phyloP scores from a whole-genome alignment of 37 sponge, comb jelly and placozoan genomes.

The Eunapius fragilis region DNA sequence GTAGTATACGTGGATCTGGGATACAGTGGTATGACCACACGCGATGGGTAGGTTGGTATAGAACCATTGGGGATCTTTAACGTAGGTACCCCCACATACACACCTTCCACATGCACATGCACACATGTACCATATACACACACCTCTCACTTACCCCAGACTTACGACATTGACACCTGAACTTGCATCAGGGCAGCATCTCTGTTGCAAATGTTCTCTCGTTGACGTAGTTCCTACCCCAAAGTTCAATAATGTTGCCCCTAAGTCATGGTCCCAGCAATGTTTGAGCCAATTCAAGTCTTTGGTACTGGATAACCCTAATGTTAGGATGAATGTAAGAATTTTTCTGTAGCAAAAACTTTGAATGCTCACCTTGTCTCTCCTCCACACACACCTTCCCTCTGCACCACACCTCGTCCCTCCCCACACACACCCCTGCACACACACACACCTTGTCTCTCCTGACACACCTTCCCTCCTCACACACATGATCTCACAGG shows the following conservation, averaged over 20 bases:
- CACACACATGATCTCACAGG: not conserved
- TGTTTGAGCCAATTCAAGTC: not conserved
- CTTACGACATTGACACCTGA: not conserved
- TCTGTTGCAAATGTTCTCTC: not conserved
- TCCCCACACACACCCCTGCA: too few relatives aligned
- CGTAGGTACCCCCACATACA: not conserved
- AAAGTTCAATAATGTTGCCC: not conserved
- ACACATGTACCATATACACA: not conserved
- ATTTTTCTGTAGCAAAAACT: too few relatives aligned
- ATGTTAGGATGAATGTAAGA: not conserved
- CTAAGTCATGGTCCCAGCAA: not conserved
- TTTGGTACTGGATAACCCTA: not conserved
- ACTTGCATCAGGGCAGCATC: not conserved
- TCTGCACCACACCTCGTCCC: too few relatives aligned
- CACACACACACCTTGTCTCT: too few relatives aligned
- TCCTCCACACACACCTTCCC: too few relatives aligned
- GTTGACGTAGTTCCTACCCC: not conserved
- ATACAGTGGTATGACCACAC: not conserved
- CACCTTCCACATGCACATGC: not conserved
- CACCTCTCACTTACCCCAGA: not conserved
- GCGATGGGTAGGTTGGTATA: not conserved
- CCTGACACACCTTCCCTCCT: not conserved
- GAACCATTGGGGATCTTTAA: too few relatives aligned
- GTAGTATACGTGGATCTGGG: not conserved
- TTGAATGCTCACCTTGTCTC: too few relatives aligned